Evolutionary conservation across 2,888 invertebrate species (phyloP), one percentile per base, ranked within the genome.

Genomic region (Apamea epomidion): DNA sequence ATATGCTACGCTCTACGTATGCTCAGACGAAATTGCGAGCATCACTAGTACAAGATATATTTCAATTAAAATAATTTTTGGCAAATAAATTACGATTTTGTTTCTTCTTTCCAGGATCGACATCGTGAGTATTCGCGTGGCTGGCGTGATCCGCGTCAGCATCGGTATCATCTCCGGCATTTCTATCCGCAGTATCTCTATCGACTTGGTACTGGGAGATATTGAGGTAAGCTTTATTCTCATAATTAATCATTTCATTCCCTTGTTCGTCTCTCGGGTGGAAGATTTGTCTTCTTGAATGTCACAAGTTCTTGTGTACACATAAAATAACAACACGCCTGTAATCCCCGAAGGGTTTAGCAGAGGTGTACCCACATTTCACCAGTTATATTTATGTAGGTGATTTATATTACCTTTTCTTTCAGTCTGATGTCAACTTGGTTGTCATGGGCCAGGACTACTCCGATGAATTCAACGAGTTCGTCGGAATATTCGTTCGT

Each of bases 161-260:
- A 3, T 94, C 0, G 94, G 93, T 16, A 83, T 94, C 81, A 92
- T 95, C 83, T 83, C 90, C 2, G 96, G 95, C 1, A 91, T 95
- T 80, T 86, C 90, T 21, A 80, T 96, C 58, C 92, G 93, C 37
- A 90, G 89, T 10, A 25, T 95, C 6, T n/a, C n/a, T 0, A 62
- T 94, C 0, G 69, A 90, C 62, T 92, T 95, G 77, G 88, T 78
- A 18, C 72, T 96, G 25, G 91, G 91, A 32, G 87, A 84, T 7
- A 90, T 96, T 81, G 74, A 92, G 58, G 96, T 96, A 90, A 87
- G 83, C 14, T 82, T 32, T 14, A 29, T 37, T 51, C 2, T 51
- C 1, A 51, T 16, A 14, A 45, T 70, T 37, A 21, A 42, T 21
- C 1, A 21, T 25, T 29, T 48, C 18, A 72, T 58, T 58, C 12